phyloP scores from a whole-genome alignment of 1,140 invertebrate genomes.

The Tenebrio molitor region DNA sequence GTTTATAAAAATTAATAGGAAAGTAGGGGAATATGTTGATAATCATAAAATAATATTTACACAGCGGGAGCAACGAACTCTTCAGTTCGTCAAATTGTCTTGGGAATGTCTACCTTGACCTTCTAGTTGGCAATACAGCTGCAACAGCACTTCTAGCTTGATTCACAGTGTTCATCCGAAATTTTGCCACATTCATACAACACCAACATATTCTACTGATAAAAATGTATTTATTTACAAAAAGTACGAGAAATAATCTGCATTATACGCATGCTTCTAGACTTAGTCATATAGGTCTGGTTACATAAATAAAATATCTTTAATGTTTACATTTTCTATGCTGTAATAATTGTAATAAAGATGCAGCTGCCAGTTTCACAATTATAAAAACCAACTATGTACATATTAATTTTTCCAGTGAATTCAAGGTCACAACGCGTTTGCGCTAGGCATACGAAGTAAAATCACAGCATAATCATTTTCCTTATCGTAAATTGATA shows the following conservation, averaged over 20 bases:
- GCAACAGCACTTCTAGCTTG: conserved; percentile 30
- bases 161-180: not conserved
- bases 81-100: conserved; percentile 37
- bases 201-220: not conserved
- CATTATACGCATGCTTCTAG: not conserved
- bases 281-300: conserved; percentile 26
- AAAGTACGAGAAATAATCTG: not conserved
- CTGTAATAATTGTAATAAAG: conserved; percentile 12
- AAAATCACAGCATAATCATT: too few species aligned
- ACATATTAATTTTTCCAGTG: too few species aligned
- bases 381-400: conserved; percentile 4
- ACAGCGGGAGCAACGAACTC: conserved; percentile 25
- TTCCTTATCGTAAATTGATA: too few species aligned
- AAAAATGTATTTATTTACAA: not conserved
- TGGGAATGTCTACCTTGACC: conserved; percentile 37
- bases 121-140: conserved; percentile 40
- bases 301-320: conserved; percentile 35
- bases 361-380: conserved; percentile 7
- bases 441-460: too few species aligned
- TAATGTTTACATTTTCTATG: conserved; percentile 21
- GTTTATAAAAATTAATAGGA: too few species aligned
- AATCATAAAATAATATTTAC: too few species aligned
- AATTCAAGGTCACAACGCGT: too few species aligned
- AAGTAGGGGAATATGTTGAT: too few species aligned
- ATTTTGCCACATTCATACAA: not conserved